Evolutionary conservation across 2,888 invertebrate genomes (phyloP).

Genomic region (Leptarthrus brevirostris): DNA sequence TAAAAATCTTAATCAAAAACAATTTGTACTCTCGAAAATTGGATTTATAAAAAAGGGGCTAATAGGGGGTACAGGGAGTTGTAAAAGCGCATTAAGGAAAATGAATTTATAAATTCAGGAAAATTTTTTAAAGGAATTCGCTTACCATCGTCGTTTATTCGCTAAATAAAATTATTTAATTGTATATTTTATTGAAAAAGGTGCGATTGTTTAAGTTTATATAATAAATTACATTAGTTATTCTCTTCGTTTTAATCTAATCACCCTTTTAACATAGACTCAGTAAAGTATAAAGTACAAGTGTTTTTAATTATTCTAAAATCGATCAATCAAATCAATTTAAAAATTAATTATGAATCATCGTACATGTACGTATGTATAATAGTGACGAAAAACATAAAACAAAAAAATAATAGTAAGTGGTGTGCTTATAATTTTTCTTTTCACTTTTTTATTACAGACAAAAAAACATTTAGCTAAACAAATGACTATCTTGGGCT

Average conservation of each 20-base stretch:
- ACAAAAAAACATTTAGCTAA: slow-evolving; percentile 48
- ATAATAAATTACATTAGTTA: slow-evolving; percentile 28
- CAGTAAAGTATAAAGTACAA: slow-evolving; percentile 22
- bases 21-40: slow-evolving; percentile 67
- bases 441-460: not conserved
- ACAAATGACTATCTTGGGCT: slow-evolving; percentile 52
- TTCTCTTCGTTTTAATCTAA: slow-evolving; percentile 43
- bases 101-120: slow-evolving; percentile 30
- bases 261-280: slow-evolving; percentile 20
- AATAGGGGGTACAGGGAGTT: slow-evolving; percentile 59
- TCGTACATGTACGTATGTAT: too few species aligned
- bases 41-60: slow-evolving; percentile 56
- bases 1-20: slow-evolving; percentile 63
- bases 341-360: too few species aligned
- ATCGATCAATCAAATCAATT: slow-evolving; percentile 15
- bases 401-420: slow-evolving; percentile 2
- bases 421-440: slow-evolving; percentile 16
- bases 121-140: slow-evolving; percentile 41
- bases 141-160: slow-evolving; percentile 3
- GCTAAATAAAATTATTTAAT: slow-evolving; percentile 38
- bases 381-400: not conserved
- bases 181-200: slow-evolving; percentile 35
- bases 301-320: slow-evolving; percentile 32
- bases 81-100: slow-evolving; percentile 43
- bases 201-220: slow-evolving; percentile 52